These are phyloP conservation scores for Patella pellucida DNA, from an alignment of 2,888 invertebrate species.

Conservation along the genomic window DNA sequence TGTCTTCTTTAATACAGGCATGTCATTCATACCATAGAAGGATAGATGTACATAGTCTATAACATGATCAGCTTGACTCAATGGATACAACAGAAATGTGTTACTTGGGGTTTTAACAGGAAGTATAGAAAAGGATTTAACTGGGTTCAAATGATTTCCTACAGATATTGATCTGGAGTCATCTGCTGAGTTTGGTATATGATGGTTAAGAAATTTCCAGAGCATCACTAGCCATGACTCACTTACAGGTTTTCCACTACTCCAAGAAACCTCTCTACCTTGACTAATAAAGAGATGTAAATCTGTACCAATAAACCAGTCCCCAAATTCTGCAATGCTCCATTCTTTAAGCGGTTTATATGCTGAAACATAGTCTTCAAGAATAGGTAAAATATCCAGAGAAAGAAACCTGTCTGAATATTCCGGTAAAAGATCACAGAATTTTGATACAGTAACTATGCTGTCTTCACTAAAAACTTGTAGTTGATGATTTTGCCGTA, in stretches of 20 bases:
- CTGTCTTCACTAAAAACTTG: not conserved
- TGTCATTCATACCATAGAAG: not conserved
- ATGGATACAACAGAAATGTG: not conserved
- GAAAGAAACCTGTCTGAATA: conserved; percentile 20
- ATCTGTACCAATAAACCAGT: not conserved
- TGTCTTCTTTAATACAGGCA: not conserved
- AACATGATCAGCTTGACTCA: not conserved
- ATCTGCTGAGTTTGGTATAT: not conserved
- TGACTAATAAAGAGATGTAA: no score
- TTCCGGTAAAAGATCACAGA: conserved; percentile 20
- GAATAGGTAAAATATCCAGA: not conserved
- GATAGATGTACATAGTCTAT: not conserved
- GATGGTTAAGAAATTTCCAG: not conserved
- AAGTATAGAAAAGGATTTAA: not conserved
- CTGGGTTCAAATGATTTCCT: no score
- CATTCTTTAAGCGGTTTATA: not conserved
- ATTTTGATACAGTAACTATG: conserved; percentile 16
- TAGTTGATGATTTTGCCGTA: conserved; percentile 8
- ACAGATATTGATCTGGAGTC: not conserved
- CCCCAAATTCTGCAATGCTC: not conserved
- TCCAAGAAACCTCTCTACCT: no score
- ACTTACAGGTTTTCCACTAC: no score
- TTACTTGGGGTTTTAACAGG: not conserved
- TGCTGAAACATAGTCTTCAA: not conserved
- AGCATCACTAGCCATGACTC: not conserved